Evolutionary conservation across 2,113 vertebrate genomes (phyloP), one percentile per base, ranked within the genome.

Genomic region (Aptenodytes forsteri): DNA sequence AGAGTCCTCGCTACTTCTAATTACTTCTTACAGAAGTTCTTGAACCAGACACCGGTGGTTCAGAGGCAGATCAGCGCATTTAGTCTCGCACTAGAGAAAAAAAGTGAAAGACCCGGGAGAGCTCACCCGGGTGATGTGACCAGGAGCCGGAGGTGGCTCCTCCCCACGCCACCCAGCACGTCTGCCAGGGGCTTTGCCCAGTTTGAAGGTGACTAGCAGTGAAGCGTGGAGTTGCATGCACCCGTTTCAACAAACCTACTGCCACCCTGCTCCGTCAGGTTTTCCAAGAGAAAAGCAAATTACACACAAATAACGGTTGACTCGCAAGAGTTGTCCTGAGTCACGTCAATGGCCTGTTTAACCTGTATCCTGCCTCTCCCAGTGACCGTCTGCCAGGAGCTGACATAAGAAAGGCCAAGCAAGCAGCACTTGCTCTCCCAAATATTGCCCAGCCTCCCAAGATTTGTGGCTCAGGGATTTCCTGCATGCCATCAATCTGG

Each of bases 91-190:
- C 46, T 6, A 42, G 19, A 69, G 36, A 32, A n/a, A 71, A 32
- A n/a, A 71, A 65, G 9, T 2, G 36, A 34, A 26, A 46, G 46
- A 18, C 5, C 3, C 16, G 4, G 44, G 18, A 36, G 27, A 46
- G 42, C 36, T 77, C 10, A 17, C 10, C 40, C 11, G n/a, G 14
- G 3, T 23, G 47, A 36, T 9, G 11, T 34, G 34, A 32, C 7
- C 14, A 6, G 62, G 34, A 56, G 16, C 17, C 4, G 6, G 54
- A 29, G 50, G 18, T 25, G 34, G 19, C 34, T 46, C 10, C 50
- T 44, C 49, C 19, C 59, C 29, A 5, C 3, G 0, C 19, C 66
- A 42, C 69, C 54, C 5, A 1, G 15, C 34, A 15, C 0, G 1
- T 58, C 71, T 61, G 42, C 64, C 59, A 11, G 16, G 17, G 25